Evolutionary conservation across 2,113 vertebrate species (phyloP).

Genomic region (Phycodurus eques): DNA sequence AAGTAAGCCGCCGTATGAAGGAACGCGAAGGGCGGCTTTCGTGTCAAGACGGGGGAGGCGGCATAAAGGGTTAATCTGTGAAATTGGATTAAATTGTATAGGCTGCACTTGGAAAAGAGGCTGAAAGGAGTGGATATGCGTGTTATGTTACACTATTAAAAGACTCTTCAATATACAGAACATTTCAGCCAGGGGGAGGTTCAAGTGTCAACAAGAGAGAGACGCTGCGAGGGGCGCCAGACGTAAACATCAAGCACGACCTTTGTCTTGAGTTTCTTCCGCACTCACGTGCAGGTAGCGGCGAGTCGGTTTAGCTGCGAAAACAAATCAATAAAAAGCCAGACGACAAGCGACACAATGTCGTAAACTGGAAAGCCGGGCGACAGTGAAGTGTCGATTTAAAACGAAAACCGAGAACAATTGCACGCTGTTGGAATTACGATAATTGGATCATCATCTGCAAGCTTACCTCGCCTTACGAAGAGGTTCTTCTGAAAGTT

Average conservation of each 20-base stretch:
- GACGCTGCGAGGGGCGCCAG: conserved; percentile 65
- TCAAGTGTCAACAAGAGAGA: conserved; percentile 61
- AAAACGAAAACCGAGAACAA: not conserved
- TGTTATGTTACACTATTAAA: conserved; percentile 68
- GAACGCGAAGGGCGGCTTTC: not conserved
- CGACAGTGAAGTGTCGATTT: not conserved
- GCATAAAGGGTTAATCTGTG: conserved; percentile 64
- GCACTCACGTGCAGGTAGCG: not conserved
- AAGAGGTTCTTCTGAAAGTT: no score
- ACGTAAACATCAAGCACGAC: conserved; percentile 51
- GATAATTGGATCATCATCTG: not conserved
- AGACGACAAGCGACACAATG: not conserved
- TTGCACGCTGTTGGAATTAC: not conserved
- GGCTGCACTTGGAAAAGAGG: conserved; percentile 45
- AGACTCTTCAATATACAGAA: conserved; percentile 7
- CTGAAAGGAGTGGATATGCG: conserved; percentile 60
- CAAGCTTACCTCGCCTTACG: no score
- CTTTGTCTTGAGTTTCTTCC: conserved; percentile 60
- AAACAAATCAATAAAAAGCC: no score
- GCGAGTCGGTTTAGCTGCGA: not conserved
- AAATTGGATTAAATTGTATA: conserved; percentile 75
- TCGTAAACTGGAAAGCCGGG: no score
- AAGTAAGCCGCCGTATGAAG: not conserved
- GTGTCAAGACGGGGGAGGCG: conserved; percentile 4
- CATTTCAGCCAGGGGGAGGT: conserved; percentile 54